Conservation (phyloP, 2,797 vertebrate species). For the Sorex maritimensis region DNA sequence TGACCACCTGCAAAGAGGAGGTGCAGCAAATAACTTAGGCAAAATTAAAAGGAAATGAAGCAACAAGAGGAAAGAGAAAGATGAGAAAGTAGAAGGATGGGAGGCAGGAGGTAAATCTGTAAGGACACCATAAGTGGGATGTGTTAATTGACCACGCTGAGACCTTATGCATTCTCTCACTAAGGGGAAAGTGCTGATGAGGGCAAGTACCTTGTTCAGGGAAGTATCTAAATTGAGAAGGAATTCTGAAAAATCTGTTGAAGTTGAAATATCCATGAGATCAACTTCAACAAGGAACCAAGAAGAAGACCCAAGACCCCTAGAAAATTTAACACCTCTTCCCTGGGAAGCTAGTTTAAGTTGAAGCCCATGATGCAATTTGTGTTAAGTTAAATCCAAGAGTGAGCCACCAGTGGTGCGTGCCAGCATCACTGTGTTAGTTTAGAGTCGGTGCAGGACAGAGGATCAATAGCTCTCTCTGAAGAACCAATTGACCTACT, state of each 20-base stretch:
- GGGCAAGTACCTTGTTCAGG: not conserved
- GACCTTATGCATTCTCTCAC: not conserved
- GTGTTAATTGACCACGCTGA: not conserved
- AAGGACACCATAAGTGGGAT: not conserved
- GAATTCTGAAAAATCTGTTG: conserved; percentile 9
- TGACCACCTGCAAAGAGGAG: not conserved
- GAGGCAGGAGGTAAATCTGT: not conserved
- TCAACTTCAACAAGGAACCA: not conserved
- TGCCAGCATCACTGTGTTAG: not conserved
- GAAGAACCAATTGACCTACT: not conserved
- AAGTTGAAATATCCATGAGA: not conserved
- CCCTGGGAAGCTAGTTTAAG: not conserved
- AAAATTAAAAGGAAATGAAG: conserved; percentile 32
- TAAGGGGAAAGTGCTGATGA: not conserved
- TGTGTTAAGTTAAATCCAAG: too few relatives aligned
- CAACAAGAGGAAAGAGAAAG: conserved; percentile 27
- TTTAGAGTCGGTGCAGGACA: not conserved
- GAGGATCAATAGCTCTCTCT: not conserved
- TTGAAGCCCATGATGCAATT: not conserved
- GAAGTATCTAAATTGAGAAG: not conserved
- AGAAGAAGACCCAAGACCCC: not conserved
- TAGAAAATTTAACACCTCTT: not conserved
- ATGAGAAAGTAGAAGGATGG: not conserved
- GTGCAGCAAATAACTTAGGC: conserved; percentile 17
- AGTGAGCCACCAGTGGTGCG: too few relatives aligned